Conservation (phyloP, 2,888 invertebrate genomes). For the Taenaris catops region DNA sequence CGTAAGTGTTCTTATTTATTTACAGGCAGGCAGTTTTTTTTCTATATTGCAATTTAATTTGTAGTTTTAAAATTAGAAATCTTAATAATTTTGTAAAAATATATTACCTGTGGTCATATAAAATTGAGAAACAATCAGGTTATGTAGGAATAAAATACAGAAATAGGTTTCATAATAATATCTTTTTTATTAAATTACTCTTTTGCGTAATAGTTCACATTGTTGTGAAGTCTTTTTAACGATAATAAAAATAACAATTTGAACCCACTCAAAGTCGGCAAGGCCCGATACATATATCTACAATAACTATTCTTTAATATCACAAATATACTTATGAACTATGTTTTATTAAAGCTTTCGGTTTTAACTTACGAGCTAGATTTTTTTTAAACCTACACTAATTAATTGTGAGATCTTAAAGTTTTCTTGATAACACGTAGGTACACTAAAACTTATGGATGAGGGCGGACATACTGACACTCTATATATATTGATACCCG, state of each 20-base stretch:
- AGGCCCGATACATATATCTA: slow-evolving; percentile 68
- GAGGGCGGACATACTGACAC: slow-evolving; percentile 64
- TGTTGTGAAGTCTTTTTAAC: slow-evolving; percentile 69
- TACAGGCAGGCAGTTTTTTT: too few relatives aligned
- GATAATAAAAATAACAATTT: slow-evolving; percentile 75
- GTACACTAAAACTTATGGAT: slow-evolving; percentile 51
- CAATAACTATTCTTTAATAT: slow-evolving; percentile 77
- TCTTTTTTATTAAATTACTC: slow-evolving; percentile 69
- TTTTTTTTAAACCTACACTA: slow-evolving; percentile 49
- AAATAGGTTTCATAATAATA: slow-evolving; percentile 52
- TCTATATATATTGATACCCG: too few relatives aligned
- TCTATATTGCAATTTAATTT: too few relatives aligned
- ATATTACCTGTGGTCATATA: not conserved
- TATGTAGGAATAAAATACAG: slow-evolving; percentile 57
- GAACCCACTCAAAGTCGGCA: slow-evolving; percentile 48
- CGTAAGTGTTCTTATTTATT: too few relatives aligned
- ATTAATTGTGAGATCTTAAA: slow-evolving; percentile 66
- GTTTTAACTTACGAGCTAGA: slow-evolving; percentile 69
- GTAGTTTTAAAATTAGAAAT: too few relatives aligned
- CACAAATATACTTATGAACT: slow-evolving; percentile 73
- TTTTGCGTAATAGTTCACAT: slow-evolving; percentile 56
- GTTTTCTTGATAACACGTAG: slow-evolving; percentile 55
- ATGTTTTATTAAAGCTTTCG: slow-evolving; percentile 76
- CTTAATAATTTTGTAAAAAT: too few relatives aligned
- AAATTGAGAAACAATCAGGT: slow-evolving; percentile 1